Conservation (phyloP, 30 jellyfish, hydroid and myxozoan species). For the Cassiopea xamachana region DNA sequence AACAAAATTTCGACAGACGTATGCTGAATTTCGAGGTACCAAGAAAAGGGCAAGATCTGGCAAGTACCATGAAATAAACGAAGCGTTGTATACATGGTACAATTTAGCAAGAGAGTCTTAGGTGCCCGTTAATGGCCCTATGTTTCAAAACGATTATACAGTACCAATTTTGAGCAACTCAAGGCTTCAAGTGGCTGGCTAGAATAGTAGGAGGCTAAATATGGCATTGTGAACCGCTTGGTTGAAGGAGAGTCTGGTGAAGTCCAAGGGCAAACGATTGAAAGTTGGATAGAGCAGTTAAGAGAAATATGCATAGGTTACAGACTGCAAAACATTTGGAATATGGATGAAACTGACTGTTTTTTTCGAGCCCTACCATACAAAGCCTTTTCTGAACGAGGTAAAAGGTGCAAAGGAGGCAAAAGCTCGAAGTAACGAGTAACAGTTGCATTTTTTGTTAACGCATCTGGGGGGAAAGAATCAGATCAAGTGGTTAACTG, state of each 20-base stretch:
- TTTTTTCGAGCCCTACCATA: not conserved
- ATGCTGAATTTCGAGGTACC: conserved; percentile 17
- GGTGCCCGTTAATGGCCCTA: conserved; percentile 16
- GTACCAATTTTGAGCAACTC: not conserved
- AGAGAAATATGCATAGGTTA: not conserved
- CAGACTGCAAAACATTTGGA: not conserved
- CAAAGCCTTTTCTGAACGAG: not conserved
- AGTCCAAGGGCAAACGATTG: conserved; percentile 17
- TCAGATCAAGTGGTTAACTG: not conserved
- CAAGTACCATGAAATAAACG: conserved; percentile 16
- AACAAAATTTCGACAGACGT: not conserved
- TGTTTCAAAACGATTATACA: not conserved
- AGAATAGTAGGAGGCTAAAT: not conserved
- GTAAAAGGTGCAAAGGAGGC: conserved; percentile 11
- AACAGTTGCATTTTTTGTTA: not conserved
- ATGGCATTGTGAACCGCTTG: conserved; percentile 5
- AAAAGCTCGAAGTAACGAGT: not conserved
- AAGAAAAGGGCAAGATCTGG: conserved; percentile 25
- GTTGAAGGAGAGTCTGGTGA: conserved; percentile 25
- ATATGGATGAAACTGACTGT: not conserved
- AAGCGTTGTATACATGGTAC: conserved; percentile 14
- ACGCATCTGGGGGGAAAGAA: not conserved
- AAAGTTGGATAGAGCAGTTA: not conserved
- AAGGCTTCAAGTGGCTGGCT: not conserved
- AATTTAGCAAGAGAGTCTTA: conserved; percentile 24